These are phyloP conservation scores for Pelodiscus sinensis DNA, from an alignment of 2,113 vertebrate genomes.

Conservation along the genomic window DNA sequence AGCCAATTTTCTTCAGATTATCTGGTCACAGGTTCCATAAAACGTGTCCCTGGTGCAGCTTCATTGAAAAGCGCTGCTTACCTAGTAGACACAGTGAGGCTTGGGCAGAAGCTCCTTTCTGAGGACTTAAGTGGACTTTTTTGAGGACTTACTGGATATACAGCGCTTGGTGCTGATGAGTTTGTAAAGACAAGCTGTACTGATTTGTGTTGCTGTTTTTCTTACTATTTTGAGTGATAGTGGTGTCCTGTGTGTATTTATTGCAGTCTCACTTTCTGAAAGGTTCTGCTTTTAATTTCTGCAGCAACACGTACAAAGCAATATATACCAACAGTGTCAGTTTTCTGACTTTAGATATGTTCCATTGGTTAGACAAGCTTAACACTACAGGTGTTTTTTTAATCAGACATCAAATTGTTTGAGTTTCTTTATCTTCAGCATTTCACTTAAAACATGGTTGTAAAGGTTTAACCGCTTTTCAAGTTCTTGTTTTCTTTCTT, in stretches of 20 bases:
- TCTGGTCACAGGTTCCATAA: background rate
- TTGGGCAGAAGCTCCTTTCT: background rate
- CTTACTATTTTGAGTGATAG: background rate
- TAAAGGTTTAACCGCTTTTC: background rate
- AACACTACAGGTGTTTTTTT: background rate
- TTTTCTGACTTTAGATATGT: background rate
- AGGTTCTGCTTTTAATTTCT: background rate
- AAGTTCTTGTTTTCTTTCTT: background rate
- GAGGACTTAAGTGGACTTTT: background rate
- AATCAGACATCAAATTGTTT: background rate
- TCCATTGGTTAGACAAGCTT: background rate
- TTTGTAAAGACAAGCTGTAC: background rate
- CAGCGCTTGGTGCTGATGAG: background rate
- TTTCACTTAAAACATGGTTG: background rate
- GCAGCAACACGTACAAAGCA: fast-evolving
- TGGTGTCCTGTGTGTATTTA: background rate
- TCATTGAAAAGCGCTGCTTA: background rate
- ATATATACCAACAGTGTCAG: background rate
- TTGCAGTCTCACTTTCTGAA: background rate
- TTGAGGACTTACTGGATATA: background rate
- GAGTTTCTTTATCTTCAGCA: background rate
- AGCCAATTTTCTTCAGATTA: background rate
- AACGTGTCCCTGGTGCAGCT: background rate
- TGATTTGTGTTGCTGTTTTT: background rate
- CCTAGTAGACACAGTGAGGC: background rate